phyloP scores from a whole-genome alignment of 2,113 vertebrate species.

The Pelecanoides urinatrix region DNA sequence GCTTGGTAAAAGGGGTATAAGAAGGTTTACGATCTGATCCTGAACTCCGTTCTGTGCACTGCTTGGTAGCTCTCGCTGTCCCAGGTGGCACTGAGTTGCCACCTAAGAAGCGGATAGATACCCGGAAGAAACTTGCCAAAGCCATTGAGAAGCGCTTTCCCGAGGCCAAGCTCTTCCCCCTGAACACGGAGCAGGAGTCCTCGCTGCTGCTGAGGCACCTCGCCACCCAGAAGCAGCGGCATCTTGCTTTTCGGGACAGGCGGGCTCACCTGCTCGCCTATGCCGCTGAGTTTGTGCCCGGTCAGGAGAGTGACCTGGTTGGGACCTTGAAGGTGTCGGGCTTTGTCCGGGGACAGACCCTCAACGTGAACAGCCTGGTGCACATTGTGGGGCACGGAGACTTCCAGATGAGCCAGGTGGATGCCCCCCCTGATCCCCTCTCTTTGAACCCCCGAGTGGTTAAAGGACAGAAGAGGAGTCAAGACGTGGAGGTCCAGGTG shows the following conservation, averaged over 20 bases:
- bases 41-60: background rate
- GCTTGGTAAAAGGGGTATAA: background rate
- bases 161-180: slow-evolving; percentile 79
- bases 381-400: slow-evolving; percentile 92
- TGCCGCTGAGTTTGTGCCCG: slow-evolving; percentile 76
- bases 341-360: slow-evolving; percentile 84
- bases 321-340: slow-evolving; percentile 91
- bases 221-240: slow-evolving; percentile 85
- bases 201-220: slow-evolving; percentile 85
- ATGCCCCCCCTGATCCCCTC: slow-evolving; percentile 86
- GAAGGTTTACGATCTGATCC: background rate
- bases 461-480: slow-evolving; percentile 67
- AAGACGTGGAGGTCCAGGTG: slow-evolving; percentile 80
- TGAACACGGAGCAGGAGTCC: slow-evolving; percentile 87
- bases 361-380: slow-evolving; percentile 86
- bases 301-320: slow-evolving; percentile 63
- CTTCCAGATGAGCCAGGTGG: slow-evolving; percentile 92
- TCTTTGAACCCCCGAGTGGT: slow-evolving; percentile 71
- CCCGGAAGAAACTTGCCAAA: slow-evolving; percentile 81
- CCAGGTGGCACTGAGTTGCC: slow-evolving; percentile 81
- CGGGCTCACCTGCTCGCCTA: slow-evolving; percentile 85
- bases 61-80: slow-evolving; percentile 80
- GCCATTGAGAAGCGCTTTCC: slow-evolving; percentile 86
- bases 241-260: slow-evolving; percentile 84
- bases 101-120: slow-evolving; percentile 86